Evolutionary conservation across 2,888 invertebrate species (phyloP).

Genomic region (Saturnia japonica): DNA sequence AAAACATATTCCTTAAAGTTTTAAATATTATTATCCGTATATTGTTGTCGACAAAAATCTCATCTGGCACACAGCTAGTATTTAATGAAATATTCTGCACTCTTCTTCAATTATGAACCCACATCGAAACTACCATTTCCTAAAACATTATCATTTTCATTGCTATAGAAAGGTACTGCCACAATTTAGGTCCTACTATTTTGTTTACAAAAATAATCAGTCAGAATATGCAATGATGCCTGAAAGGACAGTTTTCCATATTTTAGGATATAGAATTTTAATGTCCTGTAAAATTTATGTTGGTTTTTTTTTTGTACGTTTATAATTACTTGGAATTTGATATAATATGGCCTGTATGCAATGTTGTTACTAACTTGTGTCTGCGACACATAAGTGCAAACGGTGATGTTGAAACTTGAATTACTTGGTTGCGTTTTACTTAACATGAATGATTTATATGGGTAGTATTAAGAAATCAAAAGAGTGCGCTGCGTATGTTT

Average conservation of each 20-base stretch:
- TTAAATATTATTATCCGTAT: no score
- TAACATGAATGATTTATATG: constrained; percentile 2
- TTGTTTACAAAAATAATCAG: no score
- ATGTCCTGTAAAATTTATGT: background rate
- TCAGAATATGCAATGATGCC: no score
- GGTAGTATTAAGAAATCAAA: constrained; percentile 1
- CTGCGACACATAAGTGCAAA: background rate
- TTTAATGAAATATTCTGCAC: background rate
- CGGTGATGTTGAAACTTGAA: constrained; percentile 10
- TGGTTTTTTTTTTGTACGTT: background rate
- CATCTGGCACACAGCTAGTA: no score
- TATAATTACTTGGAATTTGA: background rate
- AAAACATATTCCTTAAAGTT: no score
- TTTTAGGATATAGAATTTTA: background rate
- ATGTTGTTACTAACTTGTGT: background rate
- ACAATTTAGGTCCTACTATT: no score
- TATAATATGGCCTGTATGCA: no score
- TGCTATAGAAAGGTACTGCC: background rate
- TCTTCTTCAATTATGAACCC: background rate
- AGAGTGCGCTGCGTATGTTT: background rate
- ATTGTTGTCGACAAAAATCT: no score
- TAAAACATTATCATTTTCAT: background rate
- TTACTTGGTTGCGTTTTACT: constrained; percentile 10
- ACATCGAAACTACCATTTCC: background rate
- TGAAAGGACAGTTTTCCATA: no score